phyloP scores from a whole-genome alignment of 2,113 vertebrate genomes.

The Vimba vimba region DNA sequence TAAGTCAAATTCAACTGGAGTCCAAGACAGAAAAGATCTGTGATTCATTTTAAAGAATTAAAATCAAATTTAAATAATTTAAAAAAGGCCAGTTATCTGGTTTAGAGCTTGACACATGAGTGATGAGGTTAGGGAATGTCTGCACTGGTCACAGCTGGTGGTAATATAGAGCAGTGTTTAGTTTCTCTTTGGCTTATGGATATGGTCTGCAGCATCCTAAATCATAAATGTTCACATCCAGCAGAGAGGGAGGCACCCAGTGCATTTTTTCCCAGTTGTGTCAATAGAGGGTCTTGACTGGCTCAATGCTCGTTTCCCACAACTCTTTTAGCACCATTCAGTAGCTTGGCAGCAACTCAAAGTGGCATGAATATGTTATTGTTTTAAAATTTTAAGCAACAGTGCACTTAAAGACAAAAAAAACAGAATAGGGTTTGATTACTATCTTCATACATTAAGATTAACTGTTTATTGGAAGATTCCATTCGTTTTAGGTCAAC shows the following conservation, averaged over 20 bases:
- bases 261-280: not conserved
- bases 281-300: not conserved
- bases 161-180: conserved; percentile 12
- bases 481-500: not conserved
- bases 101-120: not conserved
- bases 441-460: not conserved
- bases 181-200: conserved; percentile 15
- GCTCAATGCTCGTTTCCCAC: not conserved
- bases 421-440: not conserved
- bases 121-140: not conserved
- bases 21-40: not conserved
- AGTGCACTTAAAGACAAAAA: not conserved
- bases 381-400: not conserved
- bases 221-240: conserved; percentile 14
- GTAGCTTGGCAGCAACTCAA: not conserved
- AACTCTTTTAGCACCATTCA: not conserved
- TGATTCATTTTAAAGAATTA: not conserved
- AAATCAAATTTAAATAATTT: not conserved
- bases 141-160: conserved; percentile 26
- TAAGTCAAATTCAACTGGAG: not conserved
- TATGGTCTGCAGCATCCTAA: conserved; percentile 13
- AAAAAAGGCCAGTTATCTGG: not conserved
- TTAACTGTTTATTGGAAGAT: not conserved
- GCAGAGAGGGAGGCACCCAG: not conserved
- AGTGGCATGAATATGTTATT: not conserved